Evolutionary conservation across 2,113 vertebrate species (phyloP), one percentile per base, ranked within the genome.

Genomic region (Oophaga pumilio): DNA sequence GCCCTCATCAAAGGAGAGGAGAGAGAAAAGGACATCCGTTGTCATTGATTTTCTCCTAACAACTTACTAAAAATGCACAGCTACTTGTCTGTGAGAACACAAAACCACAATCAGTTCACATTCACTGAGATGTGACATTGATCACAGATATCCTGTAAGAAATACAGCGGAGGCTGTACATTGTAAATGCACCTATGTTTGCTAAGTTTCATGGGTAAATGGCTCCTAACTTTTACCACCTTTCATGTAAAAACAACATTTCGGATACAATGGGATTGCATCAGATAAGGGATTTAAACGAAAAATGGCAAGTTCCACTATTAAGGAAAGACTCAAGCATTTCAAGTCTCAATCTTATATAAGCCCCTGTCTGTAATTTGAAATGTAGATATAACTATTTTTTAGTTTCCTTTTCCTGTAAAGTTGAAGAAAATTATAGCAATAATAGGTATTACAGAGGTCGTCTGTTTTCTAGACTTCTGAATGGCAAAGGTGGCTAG

Each of bases 1-100:
- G 18, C 14, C 6, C 18, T 76, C 84, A 62, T 85, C 84, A 85
- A 85, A 85, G 84, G 52, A 52, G 17, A 24, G 4, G 14, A 14
- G 14, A 85, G 84, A 85, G 57, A 77, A 85, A 64, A 62, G 84
- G 71, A 85, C 84, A 85, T 85, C 84, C 57, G 84, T 52, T 76
- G 24, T 60, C 28, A 64, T 77, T 85, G 84, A 83, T 69, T 83
- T 69, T 53, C 49, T 83, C 64, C 22, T 69, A 53, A 49, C 43
- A 83, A 69, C 22, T 52, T 69, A 50, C 50, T 83, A 68, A 28
- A 53, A 68, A 50, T 66, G n/a, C 24, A 69, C 43, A 28, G 17
- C 81, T 83, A 69, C 81, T 52, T 64, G 43, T 53, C 43, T 68
- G 81, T 69, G 81, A 15, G 81, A 83, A 83, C 62, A 68, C 62